These are phyloP conservation scores for Exephanes ischioxanthus DNA, from an alignment of 2,888 invertebrate genomes.

Conservation along the genomic window DNA sequence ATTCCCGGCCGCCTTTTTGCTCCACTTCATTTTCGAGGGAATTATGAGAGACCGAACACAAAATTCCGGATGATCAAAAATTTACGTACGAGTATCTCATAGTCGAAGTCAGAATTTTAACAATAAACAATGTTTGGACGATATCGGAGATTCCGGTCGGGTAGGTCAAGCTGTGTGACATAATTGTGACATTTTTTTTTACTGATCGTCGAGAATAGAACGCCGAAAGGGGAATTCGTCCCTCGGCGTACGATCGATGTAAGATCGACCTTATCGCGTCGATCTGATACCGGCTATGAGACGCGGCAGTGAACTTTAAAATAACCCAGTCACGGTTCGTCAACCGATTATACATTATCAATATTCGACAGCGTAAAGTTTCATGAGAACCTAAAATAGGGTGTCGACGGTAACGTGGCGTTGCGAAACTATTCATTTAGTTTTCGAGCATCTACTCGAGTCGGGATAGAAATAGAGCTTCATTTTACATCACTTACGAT, in stretches of 20 bases:
- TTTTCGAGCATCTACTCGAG: not conserved
- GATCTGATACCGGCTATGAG: not conserved
- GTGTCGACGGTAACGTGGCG: not conserved
- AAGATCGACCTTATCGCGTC: not conserved
- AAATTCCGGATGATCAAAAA: not conserved
- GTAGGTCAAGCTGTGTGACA: not conserved
- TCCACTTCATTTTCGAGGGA: slow-evolving; percentile 32
- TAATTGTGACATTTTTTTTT: not conserved
- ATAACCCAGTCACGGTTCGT: not conserved
- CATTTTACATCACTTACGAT: not conserved
- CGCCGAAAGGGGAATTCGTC: not conserved
- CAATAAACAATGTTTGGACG: not conserved
- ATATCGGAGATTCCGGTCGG: not conserved
- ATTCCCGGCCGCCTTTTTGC: slow-evolving; percentile 3
- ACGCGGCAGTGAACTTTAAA: not conserved
- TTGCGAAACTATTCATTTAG: not conserved
- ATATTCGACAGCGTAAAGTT: not conserved
- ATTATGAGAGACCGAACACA: slow-evolving; percentile 27
- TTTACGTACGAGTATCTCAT: not conserved
- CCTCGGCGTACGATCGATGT: not conserved
- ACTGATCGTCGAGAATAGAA: not conserved
- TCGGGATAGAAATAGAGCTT: not conserved
- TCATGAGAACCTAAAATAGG: not conserved
- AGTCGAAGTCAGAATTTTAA: not conserved
- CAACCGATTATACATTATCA: not conserved